Evolutionary conservation across 2,797 vertebrate genomes (phyloP), one percentile per base, ranked within the genome.

Genomic region (Argya squamiceps): DNA sequence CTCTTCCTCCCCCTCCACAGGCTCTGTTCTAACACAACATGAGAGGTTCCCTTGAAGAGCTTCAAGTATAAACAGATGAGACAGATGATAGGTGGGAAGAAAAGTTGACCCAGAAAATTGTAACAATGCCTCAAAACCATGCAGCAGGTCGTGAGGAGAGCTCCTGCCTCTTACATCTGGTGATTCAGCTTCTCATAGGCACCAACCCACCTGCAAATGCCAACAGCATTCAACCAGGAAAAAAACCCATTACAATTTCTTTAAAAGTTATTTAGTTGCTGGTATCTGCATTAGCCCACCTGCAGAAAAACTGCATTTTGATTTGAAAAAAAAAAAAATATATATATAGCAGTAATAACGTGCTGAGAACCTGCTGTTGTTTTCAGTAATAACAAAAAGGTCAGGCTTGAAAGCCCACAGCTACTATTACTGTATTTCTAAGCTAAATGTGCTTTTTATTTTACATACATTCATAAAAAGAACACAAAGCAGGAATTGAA

Each of bases 11-110:
- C 49, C 43, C 83, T 39, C 21, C 34, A 21, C 3, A 29, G 73
- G 53, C 93, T 39, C 75, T 9, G 62, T 0, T 92, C 86, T 92
- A 88, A 90, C 0, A 0, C 59, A 88, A 83, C 76, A 43, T 3
- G 58, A 94, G 84, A 78, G 15, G 0, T 20, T 50, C 58, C 81
- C 92, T 92, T 89, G 68, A 89, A 96, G 84, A 81, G 59, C 36
- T 84, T 39, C 59, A 2, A 93, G 84, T 63, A 69, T 39, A 95
- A 95, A 94, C 88, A 95, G 87, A 95, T 89, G 93, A 91, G 84
- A 43, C 67, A 64, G 56, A 86, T 36, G 75, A 92, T 46, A 69
- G 87, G 47, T 53, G 56, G 67, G 76, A 75, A 94, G 83, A 80
- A 68, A 94, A 95, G 83, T 0, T 60, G 93, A 92, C 88, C 88